Conservation (phyloP, 2,113 vertebrate genomes). For the Acinonyx jubatus region DNA sequence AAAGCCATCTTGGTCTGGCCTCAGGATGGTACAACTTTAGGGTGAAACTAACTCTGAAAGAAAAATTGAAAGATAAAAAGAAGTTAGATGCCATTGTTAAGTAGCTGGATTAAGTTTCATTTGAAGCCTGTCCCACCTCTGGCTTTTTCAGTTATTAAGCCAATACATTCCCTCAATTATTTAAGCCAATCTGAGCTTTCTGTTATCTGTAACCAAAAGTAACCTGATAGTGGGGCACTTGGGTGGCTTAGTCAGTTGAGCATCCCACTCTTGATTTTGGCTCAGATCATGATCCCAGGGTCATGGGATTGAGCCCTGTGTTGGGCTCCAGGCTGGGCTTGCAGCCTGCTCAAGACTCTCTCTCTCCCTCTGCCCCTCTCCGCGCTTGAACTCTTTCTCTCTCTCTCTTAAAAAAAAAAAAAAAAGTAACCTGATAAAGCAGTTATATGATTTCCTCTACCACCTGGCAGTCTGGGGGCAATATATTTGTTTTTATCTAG, state of each 20-base stretch:
- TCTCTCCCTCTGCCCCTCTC: no score
- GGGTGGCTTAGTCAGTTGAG: no score
- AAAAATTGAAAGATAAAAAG: background rate
- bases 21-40: background rate
- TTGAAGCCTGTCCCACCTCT: background rate
- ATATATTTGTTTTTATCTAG: background rate
- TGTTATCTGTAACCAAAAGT: background rate
- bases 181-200: conserved; percentile 37
- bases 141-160: background rate
- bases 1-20: background rate
- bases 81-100: background rate
- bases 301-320: no score
- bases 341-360: no score
- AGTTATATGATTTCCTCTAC: conserved; percentile 11
- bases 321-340: no score
- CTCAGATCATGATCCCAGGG: no score
- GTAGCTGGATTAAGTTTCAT: background rate
- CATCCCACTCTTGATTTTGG: no score
- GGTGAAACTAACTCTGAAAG: background rate
- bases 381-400: no score
- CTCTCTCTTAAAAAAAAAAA: no score
- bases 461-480: background rate
- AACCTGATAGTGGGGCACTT: background rate
- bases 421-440: background rate
- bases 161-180: background rate